Evolutionary conservation across 1,140 invertebrate species (phyloP).

Genomic region (Zophobas atratus): DNA sequence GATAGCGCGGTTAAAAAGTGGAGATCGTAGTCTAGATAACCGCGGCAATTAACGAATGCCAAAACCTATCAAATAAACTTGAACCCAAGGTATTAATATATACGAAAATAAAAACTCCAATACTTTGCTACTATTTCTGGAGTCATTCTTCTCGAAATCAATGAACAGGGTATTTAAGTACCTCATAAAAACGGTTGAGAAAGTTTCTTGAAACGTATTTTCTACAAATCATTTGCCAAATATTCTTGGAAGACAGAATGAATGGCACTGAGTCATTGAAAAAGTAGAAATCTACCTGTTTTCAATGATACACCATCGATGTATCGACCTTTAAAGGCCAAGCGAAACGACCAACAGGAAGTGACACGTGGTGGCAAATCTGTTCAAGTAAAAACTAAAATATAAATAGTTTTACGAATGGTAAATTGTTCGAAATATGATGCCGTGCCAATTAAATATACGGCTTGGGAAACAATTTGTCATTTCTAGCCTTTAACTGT

Average conservation of each 20-base stretch:
- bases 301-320: slow-evolving; percentile 50
- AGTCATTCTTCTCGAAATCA: slow-evolving; percentile 14
- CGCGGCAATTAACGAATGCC: background rate
- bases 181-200: slow-evolving; percentile 10
- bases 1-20: background rate
- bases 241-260: slow-evolving; percentile 44
- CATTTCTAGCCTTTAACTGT: background rate
- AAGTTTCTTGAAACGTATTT: slow-evolving; percentile 37
- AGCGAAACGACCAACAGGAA: slow-evolving; percentile 47
- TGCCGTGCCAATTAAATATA: slow-evolving; percentile 8
- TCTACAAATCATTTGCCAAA: slow-evolving; percentile 40
- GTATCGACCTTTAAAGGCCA: slow-evolving; percentile 53
- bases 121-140: background rate
- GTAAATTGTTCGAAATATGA: background rate
- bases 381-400: slow-evolving; percentile 16
- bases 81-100: background rate
- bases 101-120: background rate
- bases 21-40: background rate
- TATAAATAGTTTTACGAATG: slow-evolving; percentile 8
- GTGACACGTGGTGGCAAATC: slow-evolving; percentile 31
- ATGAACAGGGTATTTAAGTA: slow-evolving; percentile 20
- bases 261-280: slow-evolving; percentile 43
- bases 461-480: background rate
- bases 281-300: slow-evolving; percentile 51
- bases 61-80: background rate